These are phyloP conservation scores for Epinephelus cyanopodus DNA, from an alignment of 2,113 vertebrate genomes.

Conservation along the genomic window DNA sequence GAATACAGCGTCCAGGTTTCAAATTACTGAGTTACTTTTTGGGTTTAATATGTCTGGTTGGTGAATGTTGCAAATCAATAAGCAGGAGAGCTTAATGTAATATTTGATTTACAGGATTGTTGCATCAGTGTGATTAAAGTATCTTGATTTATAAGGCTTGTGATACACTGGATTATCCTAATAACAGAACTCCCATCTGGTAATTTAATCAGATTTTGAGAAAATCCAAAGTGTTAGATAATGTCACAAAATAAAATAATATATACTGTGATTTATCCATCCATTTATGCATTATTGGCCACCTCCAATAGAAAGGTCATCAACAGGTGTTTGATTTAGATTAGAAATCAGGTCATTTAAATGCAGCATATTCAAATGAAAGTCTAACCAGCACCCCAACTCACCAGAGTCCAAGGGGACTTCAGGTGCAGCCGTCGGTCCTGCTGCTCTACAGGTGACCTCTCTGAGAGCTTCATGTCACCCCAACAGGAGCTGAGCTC, in stretches of 20 bases:
- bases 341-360: not conserved
- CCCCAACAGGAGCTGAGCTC: conserved; percentile 1
- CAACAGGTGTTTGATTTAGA: not conserved
- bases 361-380: not conserved
- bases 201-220: not conserved
- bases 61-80: too few relatives aligned
- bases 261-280: not conserved
- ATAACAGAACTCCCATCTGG: too few relatives aligned
- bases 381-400: conserved; percentile 26
- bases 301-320: not conserved
- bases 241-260: not conserved
- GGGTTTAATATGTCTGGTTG: too few relatives aligned
- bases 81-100: too few relatives aligned
- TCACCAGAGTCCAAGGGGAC: conserved; percentile 78
- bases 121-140: not conserved
- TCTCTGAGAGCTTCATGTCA: conserved; percentile 55
- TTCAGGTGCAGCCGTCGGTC: conserved; percentile 41
- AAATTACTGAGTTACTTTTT: too few relatives aligned
- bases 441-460: conserved; percentile 34
- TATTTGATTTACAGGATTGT: too few relatives aligned
- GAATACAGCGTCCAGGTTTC: too few relatives aligned
- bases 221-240: not conserved
- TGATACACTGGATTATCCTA: too few relatives aligned
- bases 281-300: not conserved
- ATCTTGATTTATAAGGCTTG: not conserved